A percentile compares a stretch with the other conserved stretches of the same genome.
These are phyloP conservation scores for Tetramorium simillimum DNA, from an alignment of 1,140 invertebrate species.

Conservation along the genomic window DNA sequence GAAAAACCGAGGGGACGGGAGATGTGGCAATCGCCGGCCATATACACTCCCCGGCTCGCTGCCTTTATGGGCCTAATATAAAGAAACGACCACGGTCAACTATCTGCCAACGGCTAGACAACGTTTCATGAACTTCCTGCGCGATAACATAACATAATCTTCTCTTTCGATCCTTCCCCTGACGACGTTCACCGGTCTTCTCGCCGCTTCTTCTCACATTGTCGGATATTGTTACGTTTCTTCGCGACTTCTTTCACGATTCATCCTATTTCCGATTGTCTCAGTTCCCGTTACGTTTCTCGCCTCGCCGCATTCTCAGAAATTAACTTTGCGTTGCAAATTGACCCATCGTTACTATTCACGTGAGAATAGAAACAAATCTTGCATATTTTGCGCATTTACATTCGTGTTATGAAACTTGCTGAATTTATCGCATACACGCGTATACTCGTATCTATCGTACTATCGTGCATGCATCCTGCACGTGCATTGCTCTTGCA, in stretches of 20 bases:
- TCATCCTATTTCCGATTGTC: background rate
- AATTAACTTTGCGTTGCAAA: conserved; percentile 40
- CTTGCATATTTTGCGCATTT: conserved; percentile 21
- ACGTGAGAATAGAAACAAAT: background rate
- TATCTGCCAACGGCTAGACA: conserved; percentile 76
- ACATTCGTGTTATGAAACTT: background rate
- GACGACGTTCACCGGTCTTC: conserved; percentile 16
- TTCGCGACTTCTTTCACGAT: background rate
- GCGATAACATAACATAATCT: conserved; percentile 75
- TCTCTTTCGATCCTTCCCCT: conserved; percentile 34
- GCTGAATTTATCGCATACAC: conserved; percentile 36
- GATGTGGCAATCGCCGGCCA: conserved; percentile 68
- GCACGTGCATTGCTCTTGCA: background rate
- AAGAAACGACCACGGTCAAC: conserved; percentile 77
- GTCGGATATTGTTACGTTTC: conserved; percentile 13
- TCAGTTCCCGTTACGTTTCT: conserved; percentile 5
- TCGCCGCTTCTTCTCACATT: conserved; percentile 14
- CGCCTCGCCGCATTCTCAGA: background rate
- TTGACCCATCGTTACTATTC: conserved; percentile 1
- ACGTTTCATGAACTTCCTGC: conserved; percentile 77
- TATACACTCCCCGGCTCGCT: conserved; percentile 70
- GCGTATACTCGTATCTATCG: background rate
- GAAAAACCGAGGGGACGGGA: conserved; percentile 27
- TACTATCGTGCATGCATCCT: background rate
- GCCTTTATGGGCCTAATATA: conserved; percentile 79